phyloP scores from a whole-genome alignment of 1,140 invertebrate genomes.

The Plodia interpunctella region DNA sequence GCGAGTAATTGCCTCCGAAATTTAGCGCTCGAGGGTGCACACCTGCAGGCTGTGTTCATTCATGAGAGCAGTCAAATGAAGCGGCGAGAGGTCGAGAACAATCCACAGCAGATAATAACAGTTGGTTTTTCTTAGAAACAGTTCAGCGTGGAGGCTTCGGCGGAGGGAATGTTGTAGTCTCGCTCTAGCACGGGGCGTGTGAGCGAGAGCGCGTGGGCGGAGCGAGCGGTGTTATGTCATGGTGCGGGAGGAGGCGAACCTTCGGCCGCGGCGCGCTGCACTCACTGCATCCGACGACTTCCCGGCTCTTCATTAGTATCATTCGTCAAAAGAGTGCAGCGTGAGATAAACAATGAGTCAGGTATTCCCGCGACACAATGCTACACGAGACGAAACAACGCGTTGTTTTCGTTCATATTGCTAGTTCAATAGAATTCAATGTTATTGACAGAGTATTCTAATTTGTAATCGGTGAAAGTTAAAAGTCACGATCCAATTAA shows the following conservation, averaged over 20 bases:
- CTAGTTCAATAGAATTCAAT: background rate
- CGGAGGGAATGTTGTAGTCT: slow-evolving; percentile 46
- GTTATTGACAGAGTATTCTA: background rate
- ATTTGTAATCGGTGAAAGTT: slow-evolving; percentile 4
- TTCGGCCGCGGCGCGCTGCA: slow-evolving; percentile 45
- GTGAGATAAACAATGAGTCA: slow-evolving; percentile 36
- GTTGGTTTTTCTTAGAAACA: slow-evolving; percentile 72
- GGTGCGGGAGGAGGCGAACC: slow-evolving; percentile 43
- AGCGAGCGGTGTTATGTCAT: slow-evolving; percentile 59
- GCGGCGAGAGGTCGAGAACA: slow-evolving; percentile 61
- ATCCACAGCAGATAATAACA: slow-evolving; percentile 68
- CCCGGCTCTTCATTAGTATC: slow-evolving; percentile 55
- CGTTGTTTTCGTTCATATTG: slow-evolving; percentile 11
- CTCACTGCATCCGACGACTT: slow-evolving; percentile 59
- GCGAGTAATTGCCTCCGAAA: slow-evolving; percentile 54
- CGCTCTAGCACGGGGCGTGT: slow-evolving; percentile 38
- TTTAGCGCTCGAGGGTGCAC: slow-evolving; percentile 53
- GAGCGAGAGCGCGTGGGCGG: slow-evolving; percentile 63
- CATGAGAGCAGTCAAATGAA: slow-evolving; percentile 54
- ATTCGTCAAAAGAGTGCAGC: slow-evolving; percentile 43
- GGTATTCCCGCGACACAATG: slow-evolving; percentile 14
- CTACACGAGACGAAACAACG: background rate
- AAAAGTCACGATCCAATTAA: slow-evolving; percentile 10
- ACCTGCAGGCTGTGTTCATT: slow-evolving; percentile 71
- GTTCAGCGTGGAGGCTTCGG: slow-evolving; percentile 62